A percentile compares a stretch with the other conserved stretches of the same genome.
Evolutionary conservation across 2,888 invertebrate species (phyloP).

Genomic region (Drosophila cognata): DNA sequence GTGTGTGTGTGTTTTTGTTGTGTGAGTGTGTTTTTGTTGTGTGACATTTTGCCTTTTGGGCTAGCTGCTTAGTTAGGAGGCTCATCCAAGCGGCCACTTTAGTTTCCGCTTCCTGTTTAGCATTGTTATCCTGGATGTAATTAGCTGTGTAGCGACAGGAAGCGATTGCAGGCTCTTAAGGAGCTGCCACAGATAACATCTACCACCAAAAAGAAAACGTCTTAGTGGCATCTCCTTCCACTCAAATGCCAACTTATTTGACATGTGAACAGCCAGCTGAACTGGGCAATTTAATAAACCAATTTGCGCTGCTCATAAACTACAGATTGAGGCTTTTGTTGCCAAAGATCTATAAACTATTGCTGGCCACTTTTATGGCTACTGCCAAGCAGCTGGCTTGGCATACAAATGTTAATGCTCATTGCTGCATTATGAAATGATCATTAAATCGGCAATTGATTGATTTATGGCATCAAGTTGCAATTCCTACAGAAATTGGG

Average conservation of each 20-base stretch:
- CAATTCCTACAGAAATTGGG: constrained; percentile 6
- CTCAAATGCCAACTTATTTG: constrained; percentile 60
- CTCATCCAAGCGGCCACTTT: constrained; percentile 64
- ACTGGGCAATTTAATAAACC: constrained; percentile 43
- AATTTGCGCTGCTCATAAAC: constrained; percentile 73
- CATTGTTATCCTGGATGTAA: constrained; percentile 70
- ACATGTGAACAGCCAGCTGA: constrained; percentile 58
- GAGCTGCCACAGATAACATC: constrained; percentile 25
- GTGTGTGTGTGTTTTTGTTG: constrained; percentile 35
- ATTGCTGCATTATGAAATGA: constrained; percentile 60
- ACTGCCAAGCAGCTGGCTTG: constrained; percentile 48
- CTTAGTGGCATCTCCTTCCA: constrained; percentile 11
- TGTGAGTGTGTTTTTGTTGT: constrained; percentile 24
- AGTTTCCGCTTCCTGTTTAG: constrained; percentile 75
- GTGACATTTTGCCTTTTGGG: constrained; percentile 52
- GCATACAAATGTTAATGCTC: constrained; percentile 32
- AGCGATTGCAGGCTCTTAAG: constrained; percentile 48
- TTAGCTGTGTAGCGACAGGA: constrained; percentile 65
- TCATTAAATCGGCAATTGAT: constrained; percentile 61
- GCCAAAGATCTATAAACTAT: constrained; percentile 18
- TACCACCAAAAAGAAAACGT: constrained; percentile 17
- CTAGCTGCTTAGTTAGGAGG: constrained; percentile 56
- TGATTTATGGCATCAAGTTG: constrained; percentile 55
- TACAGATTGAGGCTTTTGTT: constrained; percentile 48
- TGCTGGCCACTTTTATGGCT: constrained; percentile 32